Evolutionary conservation across 2,113 vertebrate species (phyloP).

Genomic region (Gavia stellata): DNA sequence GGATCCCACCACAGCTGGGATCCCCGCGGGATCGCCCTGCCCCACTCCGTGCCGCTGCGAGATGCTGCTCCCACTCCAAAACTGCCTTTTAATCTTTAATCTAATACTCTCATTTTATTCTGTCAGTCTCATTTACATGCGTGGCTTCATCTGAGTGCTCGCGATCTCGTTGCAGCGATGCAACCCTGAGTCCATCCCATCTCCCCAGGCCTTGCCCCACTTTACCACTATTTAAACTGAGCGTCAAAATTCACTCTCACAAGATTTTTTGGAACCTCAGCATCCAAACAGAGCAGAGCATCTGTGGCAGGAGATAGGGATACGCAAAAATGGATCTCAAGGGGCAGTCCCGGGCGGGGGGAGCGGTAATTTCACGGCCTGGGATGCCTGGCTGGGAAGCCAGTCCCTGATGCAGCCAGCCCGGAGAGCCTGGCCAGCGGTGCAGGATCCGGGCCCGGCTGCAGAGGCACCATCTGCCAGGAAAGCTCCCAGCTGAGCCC

Average conservation of each 20-base stretch:
- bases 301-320: background rate
- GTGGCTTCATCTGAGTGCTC: rapidly evolving
- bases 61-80: background rate
- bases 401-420: background rate
- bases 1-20: background rate
- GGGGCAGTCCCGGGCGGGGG: background rate
- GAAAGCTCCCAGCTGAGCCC: background rate
- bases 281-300: background rate
- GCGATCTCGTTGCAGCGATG: rapidly evolving
- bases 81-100: no score
- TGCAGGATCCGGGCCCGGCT: background rate
- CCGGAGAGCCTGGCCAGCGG: background rate
- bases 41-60: rapidly evolving
- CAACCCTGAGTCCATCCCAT: background rate
- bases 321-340: background rate
- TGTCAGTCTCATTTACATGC: rapidly evolving
- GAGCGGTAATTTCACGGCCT: background rate
- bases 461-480: background rate
- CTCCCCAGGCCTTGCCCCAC: background rate
- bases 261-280: background rate
- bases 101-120: background rate
- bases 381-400: background rate
- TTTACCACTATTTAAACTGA: background rate
- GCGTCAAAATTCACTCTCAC: background rate
- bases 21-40: background rate